Evolutionary conservation across 2,888 invertebrate species (phyloP), one percentile per base, ranked within the genome.

Genomic region (Gasteruption jaculator): DNA sequence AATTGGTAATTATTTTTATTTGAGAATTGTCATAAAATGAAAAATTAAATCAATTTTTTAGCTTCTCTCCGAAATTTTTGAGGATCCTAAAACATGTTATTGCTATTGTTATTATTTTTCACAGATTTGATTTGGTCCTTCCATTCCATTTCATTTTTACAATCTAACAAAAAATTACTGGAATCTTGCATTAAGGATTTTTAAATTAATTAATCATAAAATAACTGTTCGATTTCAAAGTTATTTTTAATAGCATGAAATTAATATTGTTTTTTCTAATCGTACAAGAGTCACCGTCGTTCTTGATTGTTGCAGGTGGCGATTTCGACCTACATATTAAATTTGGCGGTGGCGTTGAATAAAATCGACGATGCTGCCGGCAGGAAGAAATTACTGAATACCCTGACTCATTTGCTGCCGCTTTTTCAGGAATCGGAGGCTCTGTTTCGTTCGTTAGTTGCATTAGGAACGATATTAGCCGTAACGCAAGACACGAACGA

Each of bases 381-480:
- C 30, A 67, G 71, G 49, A 70, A 70, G 4, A 75, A 76, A 33
- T 61, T 79, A 18, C 71, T 78, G 10, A 77, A 79, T 54, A 75
- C 77, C 15, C 59, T 80, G 24, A 71, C 79, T 2, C 75, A 74
- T 46, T 65, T 82, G 26, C 63, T 85, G 34, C 71, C 74, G 1
- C 74, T 68, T 48, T 65, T 83, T 31, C 76, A 75, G 1, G 86
- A 87, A 55, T 71, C 78, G 2, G 90, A 91, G 65, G 87, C 89
- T 0, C 78, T 82, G 43, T 89, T 81, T 71, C 79, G 91, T 61
- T 73, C 79, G 16, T 76, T 91, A 12, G 86, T 91, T 12, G 84
- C 84, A 0, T 70, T 90, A 20, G 90, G 91, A 32, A 90, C 89
- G 1, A 64, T 91, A 11, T 60, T 83, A 49, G 74, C 71, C 11